Evolutionary conservation across 2,797 vertebrate genomes (phyloP).

Genomic region (Enteromius paludinosus): DNA sequence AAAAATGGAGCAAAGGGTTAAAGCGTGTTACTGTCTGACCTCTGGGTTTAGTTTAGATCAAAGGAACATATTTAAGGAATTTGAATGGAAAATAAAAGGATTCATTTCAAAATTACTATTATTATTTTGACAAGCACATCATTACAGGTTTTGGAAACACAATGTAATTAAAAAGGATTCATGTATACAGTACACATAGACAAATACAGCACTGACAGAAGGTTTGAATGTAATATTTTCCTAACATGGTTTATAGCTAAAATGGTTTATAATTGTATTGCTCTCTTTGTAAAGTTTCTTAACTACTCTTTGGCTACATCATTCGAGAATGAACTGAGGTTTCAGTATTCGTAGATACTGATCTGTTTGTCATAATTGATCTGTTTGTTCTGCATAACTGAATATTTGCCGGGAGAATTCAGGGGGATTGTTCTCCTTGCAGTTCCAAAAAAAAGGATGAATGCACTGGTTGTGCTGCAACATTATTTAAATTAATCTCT

Average conservation of each 20-base stretch:
- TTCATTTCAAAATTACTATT: not conserved
- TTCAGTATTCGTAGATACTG: not conserved
- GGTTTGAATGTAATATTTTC: not conserved
- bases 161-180: not conserved
- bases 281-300: not conserved
- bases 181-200: constrained; percentile 8
- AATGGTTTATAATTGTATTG: not conserved
- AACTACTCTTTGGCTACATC: not conserved
- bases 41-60: not conserved
- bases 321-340: not conserved
- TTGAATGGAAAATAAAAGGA: not conserved
- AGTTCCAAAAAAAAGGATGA: constrained; percentile 9
- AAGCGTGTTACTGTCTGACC: not conserved
- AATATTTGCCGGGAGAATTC: not conserved
- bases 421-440: not conserved
- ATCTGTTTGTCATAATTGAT: not conserved
- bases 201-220: not conserved
- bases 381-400: not conserved
- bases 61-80: not conserved
- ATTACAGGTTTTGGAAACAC: not conserved
- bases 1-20: not conserved
- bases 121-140: not conserved
- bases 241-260: not conserved
- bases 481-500: constrained; percentile 35
- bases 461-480: constrained; percentile 26